Evolutionary conservation across 2,888 invertebrate species (phyloP), one percentile per base, ranked within the genome.

Genomic region (Hecatera dysodea): DNA sequence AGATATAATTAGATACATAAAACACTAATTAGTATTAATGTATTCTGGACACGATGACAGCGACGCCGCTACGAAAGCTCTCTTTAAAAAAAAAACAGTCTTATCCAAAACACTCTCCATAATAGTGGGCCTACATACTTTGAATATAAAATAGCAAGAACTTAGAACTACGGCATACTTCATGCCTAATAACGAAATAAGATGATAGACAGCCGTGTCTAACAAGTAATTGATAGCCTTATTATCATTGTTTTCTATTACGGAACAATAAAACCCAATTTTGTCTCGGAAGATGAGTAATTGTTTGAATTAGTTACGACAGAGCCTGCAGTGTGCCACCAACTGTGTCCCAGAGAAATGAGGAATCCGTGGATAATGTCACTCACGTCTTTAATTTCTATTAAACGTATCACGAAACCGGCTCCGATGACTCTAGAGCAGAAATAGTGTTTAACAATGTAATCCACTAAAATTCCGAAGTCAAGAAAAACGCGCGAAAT

Each of bases 71-170:
- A 79, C 86, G 78, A 85, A 83, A 86, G 88, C 89, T 89, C 86
- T 86, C 86, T 90, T 89, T 82, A 82, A 90, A 87, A 72, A 84
- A 86, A 88, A 89, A 89, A 87, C 86, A 85, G 83, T 59, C 81
- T 80, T 86, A 89, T 87, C 86, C 85, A 84, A 91, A 90, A 90
- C 88, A 90, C 86, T 90, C 86, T 82, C 86, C 80, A 89, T 89
- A 89, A 90, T 90, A 90, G 89, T 85, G 87, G 86, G 78, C 81
- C 86, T 90, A 91, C 91, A 90, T 91, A 92, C 86, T 87, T 89
- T 92, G 93, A 94, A 94, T 94, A 88, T 92, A 91, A 93, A 94
- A 91, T 90, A 93, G 92, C 90, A 87, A 89, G 86, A 89, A 88
- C 86, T 86, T 84, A 88, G 86, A 90, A 89, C 84, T 89, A 80